These are phyloP conservation scores for Acrobasis suavella DNA, from an alignment of 2,888 invertebrate species.

Conservation along the genomic window DNA sequence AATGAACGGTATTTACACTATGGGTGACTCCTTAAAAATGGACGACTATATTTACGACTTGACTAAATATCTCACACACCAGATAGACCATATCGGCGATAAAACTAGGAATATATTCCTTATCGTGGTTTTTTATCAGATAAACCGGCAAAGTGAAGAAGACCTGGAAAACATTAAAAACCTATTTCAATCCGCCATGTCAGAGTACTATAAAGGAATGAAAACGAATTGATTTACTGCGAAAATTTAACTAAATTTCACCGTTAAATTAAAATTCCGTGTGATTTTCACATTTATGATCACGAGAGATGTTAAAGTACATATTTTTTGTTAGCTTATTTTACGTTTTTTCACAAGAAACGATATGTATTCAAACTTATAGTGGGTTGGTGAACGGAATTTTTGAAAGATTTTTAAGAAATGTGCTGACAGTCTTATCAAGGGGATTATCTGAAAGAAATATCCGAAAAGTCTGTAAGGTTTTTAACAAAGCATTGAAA, in stretches of 20 bases:
- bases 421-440: constrained; percentile 45
- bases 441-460: constrained; percentile 42
- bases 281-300: neutral
- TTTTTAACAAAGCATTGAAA: constrained; percentile 41
- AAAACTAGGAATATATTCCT: constrained; percentile 49
- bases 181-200: constrained; percentile 44
- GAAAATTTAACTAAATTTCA: constrained; percentile 3
- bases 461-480: constrained; percentile 43
- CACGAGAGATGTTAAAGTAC: neutral
- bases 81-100: constrained; percentile 40
- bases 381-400: constrained; percentile 34
- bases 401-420: constrained; percentile 54
- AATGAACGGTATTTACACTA: constrained; percentile 52
- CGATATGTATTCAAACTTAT: neutral
- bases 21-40: constrained; percentile 44
- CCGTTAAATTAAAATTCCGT: constrained; percentile 30
- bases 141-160: constrained; percentile 39
- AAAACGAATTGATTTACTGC: constrained; percentile 1
- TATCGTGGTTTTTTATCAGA: constrained; percentile 44
- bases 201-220: neutral
- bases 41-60: constrained; percentile 57
- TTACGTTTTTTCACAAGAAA: neutral
- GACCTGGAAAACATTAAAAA: constrained; percentile 41
- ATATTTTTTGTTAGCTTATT: neutral
- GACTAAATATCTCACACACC: constrained; percentile 46